Percentiles rank a stretch among this genome's conserved stretches.
Evolutionary conservation across 2,113 vertebrate species (phyloP).

Genomic region (Dendropsophus ebraccatus): DNA sequence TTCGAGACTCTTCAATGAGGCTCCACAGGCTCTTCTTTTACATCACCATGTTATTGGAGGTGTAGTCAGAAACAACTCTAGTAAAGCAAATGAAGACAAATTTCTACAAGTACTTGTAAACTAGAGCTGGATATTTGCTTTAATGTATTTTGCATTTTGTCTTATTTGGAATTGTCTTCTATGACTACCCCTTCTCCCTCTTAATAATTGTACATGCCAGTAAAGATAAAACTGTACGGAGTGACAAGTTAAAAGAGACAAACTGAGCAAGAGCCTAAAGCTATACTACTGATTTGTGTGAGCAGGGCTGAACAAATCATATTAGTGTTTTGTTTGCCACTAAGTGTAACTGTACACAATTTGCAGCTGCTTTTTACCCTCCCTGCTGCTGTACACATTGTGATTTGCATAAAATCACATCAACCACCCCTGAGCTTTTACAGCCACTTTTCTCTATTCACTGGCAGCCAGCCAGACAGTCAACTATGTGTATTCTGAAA

Average conservation of each 20-base stretch:
- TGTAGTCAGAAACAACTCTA: not conserved
- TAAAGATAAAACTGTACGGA: not conserved
- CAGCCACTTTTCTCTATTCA: not conserved
- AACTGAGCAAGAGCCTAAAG: not conserved
- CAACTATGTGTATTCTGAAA: not conserved
- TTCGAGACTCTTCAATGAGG: too few relatives aligned
- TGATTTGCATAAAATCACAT: conserved; percentile 1
- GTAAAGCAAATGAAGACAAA: not conserved
- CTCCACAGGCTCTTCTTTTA: too few relatives aligned
- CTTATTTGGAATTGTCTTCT: not conserved
- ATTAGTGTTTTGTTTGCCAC: not conserved
- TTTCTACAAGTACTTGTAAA: not conserved
- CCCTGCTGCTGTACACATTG: not conserved
- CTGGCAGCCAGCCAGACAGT: not conserved
- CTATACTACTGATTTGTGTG: not conserved
- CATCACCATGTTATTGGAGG: not conserved
- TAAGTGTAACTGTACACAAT: not conserved
- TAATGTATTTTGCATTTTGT: not conserved
- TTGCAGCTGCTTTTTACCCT: not conserved
- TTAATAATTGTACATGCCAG: not conserved
- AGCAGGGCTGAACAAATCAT: not conserved
- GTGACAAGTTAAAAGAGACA: not conserved
- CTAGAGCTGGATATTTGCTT: not conserved
- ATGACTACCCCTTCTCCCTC: not conserved
- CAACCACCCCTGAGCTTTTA: not conserved